A percentile compares a stretch with the other conserved stretches of the same genome.
These are phyloP conservation scores for Pterocles burchelli DNA, from an alignment of 2,113 vertebrate species.

Conservation along the genomic window DNA sequence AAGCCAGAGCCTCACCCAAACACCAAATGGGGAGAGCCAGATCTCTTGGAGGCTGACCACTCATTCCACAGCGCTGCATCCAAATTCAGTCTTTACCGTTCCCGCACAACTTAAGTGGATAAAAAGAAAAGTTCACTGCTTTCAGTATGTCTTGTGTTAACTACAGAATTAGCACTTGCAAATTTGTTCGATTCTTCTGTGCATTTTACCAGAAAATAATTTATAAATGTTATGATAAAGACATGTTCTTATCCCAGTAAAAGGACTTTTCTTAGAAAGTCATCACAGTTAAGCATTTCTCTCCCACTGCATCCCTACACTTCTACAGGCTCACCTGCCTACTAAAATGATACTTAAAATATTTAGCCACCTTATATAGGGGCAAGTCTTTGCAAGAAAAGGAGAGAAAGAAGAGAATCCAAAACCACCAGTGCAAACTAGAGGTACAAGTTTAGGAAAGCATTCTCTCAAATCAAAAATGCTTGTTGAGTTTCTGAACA, in stretches of 20 bases:
- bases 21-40: accelerated
- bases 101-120: not conserved
- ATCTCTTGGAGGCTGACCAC: accelerated
- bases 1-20: not conserved
- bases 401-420: not conserved
- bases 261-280: not conserved
- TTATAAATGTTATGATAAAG: not conserved
- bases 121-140: not conserved
- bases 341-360: not conserved
- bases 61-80: not conserved
- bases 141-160: not conserved
- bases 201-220: not conserved
- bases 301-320: not conserved
- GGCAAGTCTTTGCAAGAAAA: not conserved
- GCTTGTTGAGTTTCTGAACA: not conserved
- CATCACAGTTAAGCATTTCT: not conserved
- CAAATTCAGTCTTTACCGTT: not conserved
- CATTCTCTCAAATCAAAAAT: not conserved
- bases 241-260: not conserved
- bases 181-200: not conserved
- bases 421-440: not conserved
- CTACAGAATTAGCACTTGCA: not conserved
- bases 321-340: not conserved
- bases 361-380: not conserved
- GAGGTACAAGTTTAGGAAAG: not conserved